Conservation (phyloP, 2,888 invertebrate genomes). For the Octonoba sinensis region DNA sequence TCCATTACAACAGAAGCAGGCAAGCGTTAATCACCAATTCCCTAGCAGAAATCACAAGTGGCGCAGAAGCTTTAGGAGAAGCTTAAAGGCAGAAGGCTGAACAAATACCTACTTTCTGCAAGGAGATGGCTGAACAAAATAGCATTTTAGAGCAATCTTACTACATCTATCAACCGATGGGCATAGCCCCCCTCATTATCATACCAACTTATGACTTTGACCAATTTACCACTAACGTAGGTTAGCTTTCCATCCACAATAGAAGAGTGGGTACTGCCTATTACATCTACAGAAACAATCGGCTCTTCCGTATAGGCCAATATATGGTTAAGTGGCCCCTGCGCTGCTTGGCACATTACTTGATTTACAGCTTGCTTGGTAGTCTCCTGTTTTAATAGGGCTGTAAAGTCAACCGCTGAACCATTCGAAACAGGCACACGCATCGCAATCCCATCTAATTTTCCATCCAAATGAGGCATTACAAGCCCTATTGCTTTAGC, state of each 20-base stretch:
- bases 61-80: too few relatives aligned
- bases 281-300: background rate
- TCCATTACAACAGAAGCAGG: too few relatives aligned
- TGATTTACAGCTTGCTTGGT: background rate
- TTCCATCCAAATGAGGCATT: conserved; percentile 92
- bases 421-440: conserved; percentile 89
- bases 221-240: conserved; percentile 33
- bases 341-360: background rate
- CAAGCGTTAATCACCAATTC: too few relatives aligned
- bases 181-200: conserved; percentile 73
- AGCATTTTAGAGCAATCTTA: too few relatives aligned
- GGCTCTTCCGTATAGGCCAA: background rate
- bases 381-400: conserved; percentile 32
- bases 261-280: background rate
- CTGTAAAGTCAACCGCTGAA: conserved; percentile 19
- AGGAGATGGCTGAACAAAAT: too few relatives aligned
- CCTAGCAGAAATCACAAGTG: too few relatives aligned
- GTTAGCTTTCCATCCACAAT: background rate
- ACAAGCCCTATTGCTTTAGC: conserved; percentile 99
- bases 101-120: too few relatives aligned
- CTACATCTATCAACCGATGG: too few relatives aligned
- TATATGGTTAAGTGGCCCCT: background rate
- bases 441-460: conserved; percentile 93
- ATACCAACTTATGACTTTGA: conserved; percentile 92
- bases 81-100: too few relatives aligned